Conservation (phyloP, 2,797 vertebrate species). For the Clarias platycephalus region DNA sequence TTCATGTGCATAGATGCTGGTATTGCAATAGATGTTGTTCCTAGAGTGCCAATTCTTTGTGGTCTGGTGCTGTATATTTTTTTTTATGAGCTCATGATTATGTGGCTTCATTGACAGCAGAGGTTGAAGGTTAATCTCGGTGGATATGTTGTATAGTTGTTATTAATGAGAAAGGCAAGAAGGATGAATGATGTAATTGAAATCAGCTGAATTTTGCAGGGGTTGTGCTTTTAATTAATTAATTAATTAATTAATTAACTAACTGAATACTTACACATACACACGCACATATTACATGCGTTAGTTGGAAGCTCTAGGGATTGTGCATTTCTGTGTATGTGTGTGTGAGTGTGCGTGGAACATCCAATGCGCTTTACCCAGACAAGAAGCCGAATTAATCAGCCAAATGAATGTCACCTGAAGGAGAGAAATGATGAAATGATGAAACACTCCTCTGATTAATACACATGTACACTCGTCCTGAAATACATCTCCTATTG, state of each 20-base stretch:
- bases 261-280: neutral
- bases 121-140: neutral
- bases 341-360: neutral
- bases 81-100: neutral
- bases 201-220: neutral
- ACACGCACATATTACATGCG: neutral
- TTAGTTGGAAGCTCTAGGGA: neutral
- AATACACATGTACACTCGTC: neutral
- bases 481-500: neutral
- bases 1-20: neutral
- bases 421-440: conserved; percentile 19
- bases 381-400: conserved; percentile 20
- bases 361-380: conserved; percentile 14
- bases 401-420: conserved; percentile 39
- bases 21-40: neutral
- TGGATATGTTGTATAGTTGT: neutral
- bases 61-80: neutral
- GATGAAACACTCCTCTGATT: conserved; percentile 15
- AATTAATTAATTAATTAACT: neutral
- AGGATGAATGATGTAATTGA: neutral
- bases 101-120: neutral
- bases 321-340: neutral
- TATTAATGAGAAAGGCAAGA: neutral
- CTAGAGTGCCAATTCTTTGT: neutral
- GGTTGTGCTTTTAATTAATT: neutral